phyloP scores from a whole-genome alignment of 2,797 vertebrate species.

The Sebastes hopkinsi region DNA sequence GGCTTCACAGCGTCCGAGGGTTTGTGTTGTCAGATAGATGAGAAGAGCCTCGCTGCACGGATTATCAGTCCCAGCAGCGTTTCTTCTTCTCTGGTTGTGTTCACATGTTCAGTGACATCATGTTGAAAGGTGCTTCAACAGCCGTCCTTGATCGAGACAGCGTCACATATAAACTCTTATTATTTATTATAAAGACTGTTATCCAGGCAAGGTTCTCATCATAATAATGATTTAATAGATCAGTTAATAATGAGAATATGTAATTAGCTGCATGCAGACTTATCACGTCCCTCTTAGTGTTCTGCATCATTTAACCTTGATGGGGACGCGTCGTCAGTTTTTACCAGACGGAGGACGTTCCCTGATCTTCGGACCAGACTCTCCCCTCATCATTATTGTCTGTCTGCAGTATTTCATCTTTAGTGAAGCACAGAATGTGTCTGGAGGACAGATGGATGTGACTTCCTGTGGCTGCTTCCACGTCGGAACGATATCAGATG shows the following conservation, averaged over 20 bases:
- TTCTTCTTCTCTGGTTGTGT: background rate
- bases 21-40: slow-evolving; percentile 38
- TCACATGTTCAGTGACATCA: background rate
- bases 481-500: background rate
- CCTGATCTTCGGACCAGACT: background rate
- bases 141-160: background rate
- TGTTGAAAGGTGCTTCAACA: background rate
- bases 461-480: slow-evolving; percentile 24
- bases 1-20: slow-evolving; percentile 5
- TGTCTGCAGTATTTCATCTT: slow-evolving; percentile 1
- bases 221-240: background rate
- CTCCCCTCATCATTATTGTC: background rate
- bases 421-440: slow-evolving; percentile 11
- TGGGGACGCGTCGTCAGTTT: background rate
- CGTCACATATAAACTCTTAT: background rate
- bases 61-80: slow-evolving; percentile 34
- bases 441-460: slow-evolving; percentile 31
- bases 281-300: background rate
- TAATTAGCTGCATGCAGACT: background rate
- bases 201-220: background rate
- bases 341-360: background rate
- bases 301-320: slow-evolving; percentile 3
- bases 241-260: background rate
- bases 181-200: background rate
- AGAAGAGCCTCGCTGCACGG: slow-evolving; percentile 23